Base-by-base conservation (phyloP, 2,113 vertebrate genomes). In the Perca flavescens region DNA sequence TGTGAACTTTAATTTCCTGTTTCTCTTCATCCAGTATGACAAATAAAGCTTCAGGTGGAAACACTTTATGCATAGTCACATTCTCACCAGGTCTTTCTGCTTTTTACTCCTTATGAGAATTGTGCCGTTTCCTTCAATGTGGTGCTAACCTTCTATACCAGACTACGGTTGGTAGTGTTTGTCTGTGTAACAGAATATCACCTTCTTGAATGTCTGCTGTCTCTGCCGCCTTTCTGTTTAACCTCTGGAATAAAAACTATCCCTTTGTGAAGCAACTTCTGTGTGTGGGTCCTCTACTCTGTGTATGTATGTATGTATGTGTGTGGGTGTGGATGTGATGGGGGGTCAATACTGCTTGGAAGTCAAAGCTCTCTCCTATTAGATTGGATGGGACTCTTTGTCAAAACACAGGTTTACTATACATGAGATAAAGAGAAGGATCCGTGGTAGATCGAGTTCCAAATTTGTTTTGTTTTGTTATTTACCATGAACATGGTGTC, bases 171-270 rank as follows among this genome's bases (percentile, higher is more conserved):
- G 6, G 67, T 69, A 15, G 50, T 88, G 73, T 88, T 86, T 84
- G 80, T 91, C 87, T 70, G 66, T 92, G 90, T 83, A 69, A 19
- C 40, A 40, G 19, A 84, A n/a, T 72, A 67, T 86, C 80, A 75
- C 47, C 82, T 80, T 87, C 78, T 86, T 89, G 58, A 88, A 81
- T 88, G 89, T 91, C 82, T 91, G 86, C 84, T 91, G 90, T 92
- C 91, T 80, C 87, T 62, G 82, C 54, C 71, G 28, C 57, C 74
- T 91, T 66, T 88, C 77, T 84, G 88, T 92, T 92, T 78, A 80
- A 80, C 79, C 61, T 87, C 85, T 91, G 77, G 79, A 94, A 94
- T 92, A 92, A 94, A 93, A 88, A 49, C 58, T 54, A 85, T 66
- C 56, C 74, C 69, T 91, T 90, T 91, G 79, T 87, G 82, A 89